Conservation (phyloP, 2,113 vertebrate species). For the Piprites chloris region DNA sequence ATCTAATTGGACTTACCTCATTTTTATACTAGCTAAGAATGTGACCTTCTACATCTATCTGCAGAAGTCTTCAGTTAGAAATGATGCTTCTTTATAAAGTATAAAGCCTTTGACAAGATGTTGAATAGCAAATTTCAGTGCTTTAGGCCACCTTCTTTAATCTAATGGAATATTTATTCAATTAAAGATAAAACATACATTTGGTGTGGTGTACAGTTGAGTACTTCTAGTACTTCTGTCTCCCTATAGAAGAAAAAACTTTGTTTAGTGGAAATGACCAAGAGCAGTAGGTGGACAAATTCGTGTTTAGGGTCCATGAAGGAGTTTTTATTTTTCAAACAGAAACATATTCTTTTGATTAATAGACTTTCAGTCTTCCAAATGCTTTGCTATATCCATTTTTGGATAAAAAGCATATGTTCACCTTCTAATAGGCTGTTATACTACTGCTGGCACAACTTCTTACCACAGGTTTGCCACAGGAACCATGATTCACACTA, state of each 20-base stretch:
- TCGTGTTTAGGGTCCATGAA: background rate
- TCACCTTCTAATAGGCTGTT: constrained; percentile 49
- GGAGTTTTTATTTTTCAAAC: constrained; percentile 21
- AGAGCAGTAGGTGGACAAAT: background rate
- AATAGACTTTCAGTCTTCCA: constrained; percentile 10
- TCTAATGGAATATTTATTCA: background rate
- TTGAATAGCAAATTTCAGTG: background rate
- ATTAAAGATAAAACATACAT: background rate
- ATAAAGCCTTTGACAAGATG: background rate
- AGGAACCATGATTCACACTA: constrained; percentile 58
- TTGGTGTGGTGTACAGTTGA: background rate
- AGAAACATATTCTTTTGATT: constrained; percentile 11
- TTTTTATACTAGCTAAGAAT: constrained; percentile 11
- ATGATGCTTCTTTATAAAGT: background rate
- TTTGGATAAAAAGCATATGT: constrained; percentile 10
- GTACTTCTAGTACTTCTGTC: background rate
- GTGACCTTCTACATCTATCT: background rate
- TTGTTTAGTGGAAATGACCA: background rate
- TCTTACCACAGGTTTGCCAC: constrained; percentile 53
- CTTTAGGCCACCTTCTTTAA: background rate
- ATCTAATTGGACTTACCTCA: background rate
- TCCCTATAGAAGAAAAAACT: background rate
- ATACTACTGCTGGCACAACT: constrained; percentile 4
- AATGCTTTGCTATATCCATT: background rate
- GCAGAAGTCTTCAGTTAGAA: constrained; percentile 25